Percentiles rank a stretch among this genome's conserved stretches.
phyloP scores from a whole-genome alignment of 1,140 invertebrate species.

The Bombus soroeensis region DNA sequence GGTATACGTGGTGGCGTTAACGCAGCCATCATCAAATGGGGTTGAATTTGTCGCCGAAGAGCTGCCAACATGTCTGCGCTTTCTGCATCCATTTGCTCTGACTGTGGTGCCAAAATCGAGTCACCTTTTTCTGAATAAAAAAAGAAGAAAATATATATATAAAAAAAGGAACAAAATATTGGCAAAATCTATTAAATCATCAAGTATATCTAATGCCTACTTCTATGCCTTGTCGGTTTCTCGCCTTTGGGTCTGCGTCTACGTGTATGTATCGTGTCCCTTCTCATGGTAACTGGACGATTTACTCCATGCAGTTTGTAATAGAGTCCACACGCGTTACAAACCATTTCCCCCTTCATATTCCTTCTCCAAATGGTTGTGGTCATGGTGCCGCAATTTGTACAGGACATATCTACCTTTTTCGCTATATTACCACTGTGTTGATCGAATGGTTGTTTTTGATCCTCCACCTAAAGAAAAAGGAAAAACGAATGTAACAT shows the following conservation, averaged over 20 bases:
- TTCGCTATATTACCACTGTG: constrained; percentile 76
- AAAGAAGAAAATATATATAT: constrained; percentile 4
- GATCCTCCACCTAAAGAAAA: constrained; percentile 73
- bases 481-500: background rate
- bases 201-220: constrained; percentile 60
- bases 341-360: constrained; percentile 95
- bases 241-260: constrained; percentile 93
- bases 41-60: constrained; percentile 85
- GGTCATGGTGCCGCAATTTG: constrained; percentile 93
- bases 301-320: constrained; percentile 96
- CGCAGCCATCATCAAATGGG: constrained; percentile 85
- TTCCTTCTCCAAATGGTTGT: constrained; percentile 97
- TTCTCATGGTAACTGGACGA: constrained; percentile 96
- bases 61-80: constrained; percentile 86
- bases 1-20: constrained; percentile 76
- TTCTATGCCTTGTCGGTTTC: constrained; percentile 81
- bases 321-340: constrained; percentile 97
- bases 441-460: constrained; percentile 77
- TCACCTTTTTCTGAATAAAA: constrained; percentile 76
- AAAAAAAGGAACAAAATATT: background rate
- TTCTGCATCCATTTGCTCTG: constrained; percentile 80
- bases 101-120: constrained; percentile 65
- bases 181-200: background rate
- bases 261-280: constrained; percentile 98
- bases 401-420: constrained; percentile 89